phyloP scores from a whole-genome alignment of 2,888 invertebrate species.

The Rapana venosa region DNA sequence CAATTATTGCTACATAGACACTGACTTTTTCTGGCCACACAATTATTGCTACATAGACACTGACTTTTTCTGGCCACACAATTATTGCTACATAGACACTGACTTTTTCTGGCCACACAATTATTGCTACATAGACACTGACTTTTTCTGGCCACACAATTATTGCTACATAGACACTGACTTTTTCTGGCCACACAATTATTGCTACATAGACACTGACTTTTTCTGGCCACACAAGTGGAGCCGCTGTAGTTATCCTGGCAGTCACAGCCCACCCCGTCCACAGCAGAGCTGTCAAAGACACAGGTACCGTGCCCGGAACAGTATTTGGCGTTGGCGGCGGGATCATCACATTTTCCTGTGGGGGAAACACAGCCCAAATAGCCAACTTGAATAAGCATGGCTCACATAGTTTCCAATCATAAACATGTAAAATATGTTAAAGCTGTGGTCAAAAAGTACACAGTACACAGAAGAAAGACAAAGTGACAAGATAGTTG shows the following conservation, averaged over 20 bases:
- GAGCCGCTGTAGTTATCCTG: background rate
- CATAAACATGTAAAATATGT: too few relatives aligned
- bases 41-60: too few relatives aligned
- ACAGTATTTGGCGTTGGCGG: constrained; percentile 2
- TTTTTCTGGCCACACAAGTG: background rate
- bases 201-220: background rate
- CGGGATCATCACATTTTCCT: constrained; percentile 11
- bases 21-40: too few relatives aligned
- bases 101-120: too few relatives aligned
- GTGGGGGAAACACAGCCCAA: background rate
- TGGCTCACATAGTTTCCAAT: too few relatives aligned
- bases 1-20: too few relatives aligned
- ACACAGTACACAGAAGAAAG: too few relatives aligned
- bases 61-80: too few relatives aligned
- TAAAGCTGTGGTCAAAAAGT: too few relatives aligned
- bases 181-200: background rate
- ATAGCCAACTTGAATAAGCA: too few relatives aligned
- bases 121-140: background rate
- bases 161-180: background rate
- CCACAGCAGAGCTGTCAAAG: background rate
- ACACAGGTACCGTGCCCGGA: constrained; percentile 15
- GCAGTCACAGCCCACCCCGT: constrained; percentile 20
- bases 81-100: too few relatives aligned
- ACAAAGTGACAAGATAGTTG: too few relatives aligned
- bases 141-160: background rate